Percentiles rank a stretch among this genome's conserved stretches.
These are phyloP conservation scores for Haliclona indistincta DNA, from an alignment of 37 sponge, comb jelly and placozoan genomes.

Conservation along the genomic window DNA sequence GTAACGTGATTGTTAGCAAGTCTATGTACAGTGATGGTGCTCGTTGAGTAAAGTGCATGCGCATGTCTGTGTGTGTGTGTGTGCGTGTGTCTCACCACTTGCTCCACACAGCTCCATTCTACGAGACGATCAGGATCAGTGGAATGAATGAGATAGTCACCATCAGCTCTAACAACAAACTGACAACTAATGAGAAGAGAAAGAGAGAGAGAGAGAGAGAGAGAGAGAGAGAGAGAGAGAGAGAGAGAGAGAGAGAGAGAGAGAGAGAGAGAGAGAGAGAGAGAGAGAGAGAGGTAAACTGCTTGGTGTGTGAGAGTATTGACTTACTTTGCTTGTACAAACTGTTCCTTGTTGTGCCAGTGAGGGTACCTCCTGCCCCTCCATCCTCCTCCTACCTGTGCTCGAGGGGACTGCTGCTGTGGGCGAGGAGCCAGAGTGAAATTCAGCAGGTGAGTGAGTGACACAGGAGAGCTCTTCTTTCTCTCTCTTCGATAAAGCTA, in stretches of 20 bases:
- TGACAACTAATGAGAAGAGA: constrained; percentile 63
- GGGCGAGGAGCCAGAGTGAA: constrained; percentile 58
- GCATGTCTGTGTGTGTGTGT: neutral
- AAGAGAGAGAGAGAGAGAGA: constrained; percentile 4
- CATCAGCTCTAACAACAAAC: constrained; percentile 68
- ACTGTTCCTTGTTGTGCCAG: constrained; percentile 82
- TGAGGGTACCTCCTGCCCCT: neutral
- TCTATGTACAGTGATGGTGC: too few species aligned
- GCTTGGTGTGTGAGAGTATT: neutral
- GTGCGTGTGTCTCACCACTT: constrained; percentile 70
- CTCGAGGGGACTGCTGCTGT: neutral
- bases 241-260: constrained; percentile 17
- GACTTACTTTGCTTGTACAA: constrained; percentile 83
- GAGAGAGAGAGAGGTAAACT: constrained; percentile 8
- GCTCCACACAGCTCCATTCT: constrained; percentile 77
- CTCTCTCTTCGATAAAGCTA: constrained; percentile 5
- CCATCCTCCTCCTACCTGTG: neutral
- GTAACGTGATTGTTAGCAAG: neutral
- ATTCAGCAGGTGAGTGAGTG: constrained; percentile 83
- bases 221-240: constrained; percentile 4
- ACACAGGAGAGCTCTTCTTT: constrained; percentile 36
- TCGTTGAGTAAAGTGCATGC: neutral
- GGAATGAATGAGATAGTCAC: constrained; percentile 69
- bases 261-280: constrained; percentile 23
- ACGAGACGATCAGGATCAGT: constrained; percentile 76